Evolutionary conservation across 2,113 vertebrate genomes (phyloP), one percentile per base, ranked within the genome.

Genomic region (Oncorhynchus masou): DNA sequence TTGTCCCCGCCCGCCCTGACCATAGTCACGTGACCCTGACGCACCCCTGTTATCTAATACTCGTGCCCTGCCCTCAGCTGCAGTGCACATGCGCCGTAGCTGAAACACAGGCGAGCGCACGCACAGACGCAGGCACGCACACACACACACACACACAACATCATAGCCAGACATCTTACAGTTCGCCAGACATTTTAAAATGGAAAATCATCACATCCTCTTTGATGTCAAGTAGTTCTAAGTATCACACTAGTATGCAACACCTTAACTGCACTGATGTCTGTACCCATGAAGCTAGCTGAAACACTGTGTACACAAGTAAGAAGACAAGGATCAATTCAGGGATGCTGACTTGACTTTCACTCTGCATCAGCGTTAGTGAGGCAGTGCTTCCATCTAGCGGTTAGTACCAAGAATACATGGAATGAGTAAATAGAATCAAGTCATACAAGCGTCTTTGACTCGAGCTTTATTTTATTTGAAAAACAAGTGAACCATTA

Each of bases 401-500:
- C 90, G 92, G 5, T 29, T 29, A 13, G 12, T 67, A 8, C 62
- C 9, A 75, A 13, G 49, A 31, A 20, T 29, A 66, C 79, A 69
- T 68, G 81, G 71, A 84, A 45, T 83, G 12, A 27, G 11, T 67
- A 9, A 29, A 29, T n/a, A 25, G 22, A 67, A 25, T 29, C 4
- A 29, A 67, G 11, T 24, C 20, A 62, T 9, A 62, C n/a, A 83
- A 76, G 6, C 2, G n/a, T 8, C 59, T 59, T 73, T 73, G 73
- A 88, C 85, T 85, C 92, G 84, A 89, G 91, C 89, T 90, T 90
- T 84, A 77, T 92, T 81, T 93, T 89, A 90, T 91, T 91, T 84
- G 84, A 90, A 93, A 93, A 92, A 83, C 83, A 80, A 88, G 83
- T 90, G 90, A 91, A 85, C 82, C 78, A 65, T 59, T 93, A 88